Evolutionary conservation across 2,113 vertebrate species (phyloP).

Genomic region (Thinocorus orbignyianus): DNA sequence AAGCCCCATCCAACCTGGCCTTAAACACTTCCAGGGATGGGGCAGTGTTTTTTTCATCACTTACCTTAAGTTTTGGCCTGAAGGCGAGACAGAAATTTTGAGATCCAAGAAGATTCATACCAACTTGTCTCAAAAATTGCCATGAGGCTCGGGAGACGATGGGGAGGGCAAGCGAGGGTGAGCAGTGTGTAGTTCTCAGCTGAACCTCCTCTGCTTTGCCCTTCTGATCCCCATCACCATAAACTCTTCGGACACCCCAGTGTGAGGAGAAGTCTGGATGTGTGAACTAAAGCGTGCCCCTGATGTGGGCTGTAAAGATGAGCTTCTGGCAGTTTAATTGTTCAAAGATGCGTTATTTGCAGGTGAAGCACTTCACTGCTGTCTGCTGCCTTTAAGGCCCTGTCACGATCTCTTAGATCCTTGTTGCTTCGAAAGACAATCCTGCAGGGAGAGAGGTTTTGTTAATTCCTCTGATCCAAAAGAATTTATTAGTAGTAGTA

Average conservation of each 20-base stretch:
- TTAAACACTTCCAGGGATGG: no score
- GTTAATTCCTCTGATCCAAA: not conserved
- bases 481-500: not conserved
- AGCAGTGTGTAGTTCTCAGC: no score
- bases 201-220: not conserved
- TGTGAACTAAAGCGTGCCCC: not conserved
- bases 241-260: not conserved
- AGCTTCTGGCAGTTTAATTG: not conserved
- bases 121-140: not conserved
- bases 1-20: no score
- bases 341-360: not conserved
- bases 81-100: not conserved
- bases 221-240: not conserved
- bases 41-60: no score
- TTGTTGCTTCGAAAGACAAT: not conserved
- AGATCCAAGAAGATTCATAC: no score
- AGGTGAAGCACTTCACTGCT: not conserved
- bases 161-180: not conserved
- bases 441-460: not conserved
- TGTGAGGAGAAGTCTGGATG: not conserved
- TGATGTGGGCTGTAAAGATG: not conserved
- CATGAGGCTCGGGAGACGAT: not conserved
- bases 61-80: not conserved
- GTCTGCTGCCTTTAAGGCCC: not conserved
- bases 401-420: not conserved